Percentiles rank a stretch among this genome's conserved stretches.
These are phyloP conservation scores for Cheumatopsyche charites DNA, from an alignment of 1,140 invertebrate species.

Conservation along the genomic window DNA sequence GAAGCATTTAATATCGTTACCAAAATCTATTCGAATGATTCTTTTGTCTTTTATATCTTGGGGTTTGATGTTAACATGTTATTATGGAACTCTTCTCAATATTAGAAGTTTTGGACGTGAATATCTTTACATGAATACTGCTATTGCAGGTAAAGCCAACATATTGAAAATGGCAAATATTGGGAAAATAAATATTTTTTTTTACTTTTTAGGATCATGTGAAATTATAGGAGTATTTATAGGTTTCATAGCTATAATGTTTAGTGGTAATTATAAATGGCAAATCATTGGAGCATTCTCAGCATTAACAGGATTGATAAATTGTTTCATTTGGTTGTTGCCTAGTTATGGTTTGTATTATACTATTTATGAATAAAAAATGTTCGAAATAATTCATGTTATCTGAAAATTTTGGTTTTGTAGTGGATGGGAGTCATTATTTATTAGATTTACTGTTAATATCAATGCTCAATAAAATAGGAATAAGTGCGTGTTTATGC, in stretches of 20 bases:
- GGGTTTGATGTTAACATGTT: conserved; percentile 56
- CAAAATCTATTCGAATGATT: conserved; percentile 52
- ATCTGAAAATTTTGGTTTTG: conserved; percentile 20
- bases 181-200: no score
- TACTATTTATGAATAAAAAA: neutral
- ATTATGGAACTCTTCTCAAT: conserved; percentile 57
- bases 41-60: conserved; percentile 53
- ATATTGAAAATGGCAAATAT: no score
- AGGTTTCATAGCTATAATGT: conserved; percentile 51
- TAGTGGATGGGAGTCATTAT: conserved; percentile 46
- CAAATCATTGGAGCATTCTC: conserved; percentile 34
- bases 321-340: conserved; percentile 41
- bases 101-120: conserved; percentile 57
- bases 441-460: conserved; percentile 39
- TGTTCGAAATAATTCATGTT: neutral
- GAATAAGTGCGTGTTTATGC: conserved; percentile 44
- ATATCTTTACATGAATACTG: conserved; percentile 55
- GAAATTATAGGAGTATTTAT: conserved; percentile 56
- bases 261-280: conserved; percentile 44
- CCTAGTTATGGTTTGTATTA: conserved; percentile 39
- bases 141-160: conserved; percentile 56
- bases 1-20: conserved; percentile 54
- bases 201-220: conserved; percentile 51
- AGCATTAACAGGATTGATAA: conserved; percentile 38
- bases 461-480: conserved; percentile 46